Base-by-base conservation (phyloP, 2,797 vertebrate species). In the Adelosebastes latens region DNA sequence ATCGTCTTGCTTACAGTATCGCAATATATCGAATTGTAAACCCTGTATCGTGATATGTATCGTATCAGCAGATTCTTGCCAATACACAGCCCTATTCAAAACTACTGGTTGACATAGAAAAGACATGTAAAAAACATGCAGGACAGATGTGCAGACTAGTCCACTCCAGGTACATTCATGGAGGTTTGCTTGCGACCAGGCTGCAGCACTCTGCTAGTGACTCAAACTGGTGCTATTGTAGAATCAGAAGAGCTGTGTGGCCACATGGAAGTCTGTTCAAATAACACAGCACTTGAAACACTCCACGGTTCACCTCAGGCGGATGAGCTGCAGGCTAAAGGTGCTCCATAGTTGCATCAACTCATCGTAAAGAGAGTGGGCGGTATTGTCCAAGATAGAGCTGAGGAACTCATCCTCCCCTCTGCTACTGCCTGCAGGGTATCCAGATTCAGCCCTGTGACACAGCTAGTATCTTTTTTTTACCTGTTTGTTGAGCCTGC, bases 261-360 rank as follows among this genome's bases (percentile, higher is more conserved):
- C 60, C 60, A 85, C 53, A 79, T 64, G 60, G 65, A 79, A 60
- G 49, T 80, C 55, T 76, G 63, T 75, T 88, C 24, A 60, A 68
- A 79, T 72, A 79, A 36, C 60, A 62, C 32, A 77, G 67, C 34
- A 72, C 72, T 83, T 71, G 29, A 87, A 82, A 86, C 58, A 49
- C 67, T 83, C 22, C 10, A 36, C 4, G 36, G 62, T 78, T 87
- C 69, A 86, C 77, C 81, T 85, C 46, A 64, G 73, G 81, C 76
- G 4, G 60, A 86, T 67, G 27, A 87, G 86, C 80, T 85, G 61
- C 31, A 88, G 85, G 88, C 80, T 82, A 84, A 88, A 92, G 74
- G 84, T 87, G 74, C 72, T 64, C 62, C 39, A 39, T 6, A 49
- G 68, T 63, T 87, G 73, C 61, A 86, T 84, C 78, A 79, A 69